Percentiles rank a stretch among this genome's conserved stretches.
Evolutionary conservation across 2,888 invertebrate genomes (phyloP).

Genomic region (Trichogramma evanescens): DNA sequence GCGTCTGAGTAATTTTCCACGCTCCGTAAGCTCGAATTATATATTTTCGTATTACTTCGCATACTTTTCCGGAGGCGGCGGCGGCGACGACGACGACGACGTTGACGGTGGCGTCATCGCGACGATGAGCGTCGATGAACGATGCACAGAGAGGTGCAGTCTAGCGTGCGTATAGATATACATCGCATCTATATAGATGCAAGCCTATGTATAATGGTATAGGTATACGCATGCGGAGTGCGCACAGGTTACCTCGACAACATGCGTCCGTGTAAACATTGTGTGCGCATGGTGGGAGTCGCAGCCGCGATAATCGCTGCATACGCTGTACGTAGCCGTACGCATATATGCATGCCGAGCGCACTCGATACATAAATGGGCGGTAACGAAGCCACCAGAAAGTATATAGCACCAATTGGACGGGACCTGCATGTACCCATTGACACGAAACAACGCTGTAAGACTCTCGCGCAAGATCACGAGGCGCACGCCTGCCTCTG

Average conservation of each 20-base stretch:
- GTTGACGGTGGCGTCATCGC: slow-evolving; percentile 9
- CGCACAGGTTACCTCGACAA: slow-evolving; percentile 15
- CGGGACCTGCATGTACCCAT: slow-evolving; percentile 17
- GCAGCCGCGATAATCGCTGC: slow-evolving; percentile 8
- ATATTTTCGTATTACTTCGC: background rate
- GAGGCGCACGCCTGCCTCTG: background rate
- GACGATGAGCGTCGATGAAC: background rate
- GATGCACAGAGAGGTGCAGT: too few species aligned
- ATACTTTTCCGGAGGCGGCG: slow-evolving; percentile 8
- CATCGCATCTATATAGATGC: too few species aligned
- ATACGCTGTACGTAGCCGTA: background rate
- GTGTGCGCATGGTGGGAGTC: background rate
- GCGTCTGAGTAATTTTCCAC: slow-evolving; percentile 31
- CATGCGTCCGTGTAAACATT: slow-evolving; percentile 6
- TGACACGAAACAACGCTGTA: slow-evolving; percentile 7
- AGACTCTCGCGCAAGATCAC: background rate
- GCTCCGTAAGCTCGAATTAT: background rate
- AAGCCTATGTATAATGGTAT: too few species aligned
- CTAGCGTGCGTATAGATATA: too few species aligned
- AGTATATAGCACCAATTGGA: slow-evolving; percentile 38
- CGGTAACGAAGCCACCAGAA: slow-evolving; percentile 31
- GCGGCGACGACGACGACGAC: slow-evolving; percentile 16
- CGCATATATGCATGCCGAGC: background rate
- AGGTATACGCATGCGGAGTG: background rate
- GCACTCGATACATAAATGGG: slow-evolving; percentile 36